A percentile compares a stretch with the other conserved stretches of the same genome.
Conservation (phyloP, 2,888 invertebrate species). For the Agonopterix arenella region DNA sequence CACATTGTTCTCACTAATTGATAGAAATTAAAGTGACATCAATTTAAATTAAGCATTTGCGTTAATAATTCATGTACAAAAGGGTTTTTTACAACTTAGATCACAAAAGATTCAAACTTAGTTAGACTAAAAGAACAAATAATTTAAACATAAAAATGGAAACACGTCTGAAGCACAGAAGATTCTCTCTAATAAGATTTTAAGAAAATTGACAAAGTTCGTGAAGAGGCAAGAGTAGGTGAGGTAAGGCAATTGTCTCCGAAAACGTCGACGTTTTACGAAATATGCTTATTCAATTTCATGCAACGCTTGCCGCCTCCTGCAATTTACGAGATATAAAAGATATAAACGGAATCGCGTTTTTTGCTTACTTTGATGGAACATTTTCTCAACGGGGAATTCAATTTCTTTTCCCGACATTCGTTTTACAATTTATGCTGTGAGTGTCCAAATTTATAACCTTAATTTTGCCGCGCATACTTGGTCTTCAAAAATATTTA, state of each 20-base stretch:
- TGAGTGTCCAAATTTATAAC: slow-evolving; percentile 45
- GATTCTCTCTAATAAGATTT: slow-evolving; percentile 70
- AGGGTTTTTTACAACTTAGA: neutral
- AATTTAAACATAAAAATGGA: slow-evolving; percentile 4
- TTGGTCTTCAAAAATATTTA: neutral
- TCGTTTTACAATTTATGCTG: slow-evolving; percentile 62
- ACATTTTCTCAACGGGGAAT: slow-evolving; percentile 73
- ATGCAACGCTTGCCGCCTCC: slow-evolving; percentile 78
- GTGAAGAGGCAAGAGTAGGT: slow-evolving; percentile 72
- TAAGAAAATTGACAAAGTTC: slow-evolving; percentile 75
- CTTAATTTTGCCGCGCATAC: slow-evolving; percentile 17
- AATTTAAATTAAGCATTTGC: neutral
- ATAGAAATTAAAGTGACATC: neutral
- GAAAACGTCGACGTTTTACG: slow-evolving; percentile 76
- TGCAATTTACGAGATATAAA: slow-evolving; percentile 78
- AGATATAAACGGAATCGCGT: slow-evolving; percentile 77
- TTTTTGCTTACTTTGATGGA: slow-evolving; percentile 77
- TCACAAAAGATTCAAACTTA: neutral
- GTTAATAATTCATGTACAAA: neutral
- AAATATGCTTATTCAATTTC: slow-evolving; percentile 78
- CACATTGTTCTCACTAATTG: slow-evolving; percentile 14
- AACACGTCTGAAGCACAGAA: slow-evolving; percentile 48
- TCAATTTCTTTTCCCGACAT: slow-evolving; percentile 67
- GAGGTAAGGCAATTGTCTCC: slow-evolving; percentile 78
- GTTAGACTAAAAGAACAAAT: slow-evolving; percentile 1